Percentiles rank a stretch among this genome's conserved stretches.
Conservation (phyloP, 2,888 invertebrate genomes). For the Trissoscelio sp. region DNA sequence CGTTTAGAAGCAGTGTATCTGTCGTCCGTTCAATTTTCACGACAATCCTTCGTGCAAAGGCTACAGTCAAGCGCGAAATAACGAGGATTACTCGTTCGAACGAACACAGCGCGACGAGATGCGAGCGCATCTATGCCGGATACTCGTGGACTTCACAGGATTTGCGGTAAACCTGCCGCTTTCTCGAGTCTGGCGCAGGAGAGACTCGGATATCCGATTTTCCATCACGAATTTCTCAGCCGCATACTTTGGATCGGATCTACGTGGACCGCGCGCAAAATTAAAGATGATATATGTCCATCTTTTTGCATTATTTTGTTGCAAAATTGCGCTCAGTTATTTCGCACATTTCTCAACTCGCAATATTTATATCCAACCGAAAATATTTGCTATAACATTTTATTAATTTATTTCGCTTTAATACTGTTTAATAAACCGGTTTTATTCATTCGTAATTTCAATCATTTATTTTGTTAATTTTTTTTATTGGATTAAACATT, state of each 20-base stretch:
- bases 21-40: conserved; percentile 69
- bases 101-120: conserved; percentile 67
- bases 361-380: neutral
- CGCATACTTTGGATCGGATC: conserved; percentile 63
- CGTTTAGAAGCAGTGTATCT: conserved; percentile 64
- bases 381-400: too few relatives aligned
- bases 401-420: too few relatives aligned
- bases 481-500: neutral
- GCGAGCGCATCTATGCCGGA: conserved; percentile 68
- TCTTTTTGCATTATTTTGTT: conserved; percentile 48
- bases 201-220: conserved; percentile 68
- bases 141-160: conserved; percentile 70
- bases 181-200: conserved; percentile 60
- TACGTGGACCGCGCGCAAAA: conserved; percentile 54
- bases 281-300: conserved; percentile 56
- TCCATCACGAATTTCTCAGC: conserved; percentile 67
- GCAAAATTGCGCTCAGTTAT: conserved; percentile 25
- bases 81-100: conserved; percentile 69
- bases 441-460: neutral
- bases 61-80: conserved; percentile 71
- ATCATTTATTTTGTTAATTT: neutral
- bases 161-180: conserved; percentile 69
- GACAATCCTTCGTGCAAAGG: conserved; percentile 69
- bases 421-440: too few relatives aligned
- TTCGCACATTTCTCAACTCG: conserved; percentile 16